These are phyloP conservation scores for Melanerpes aurifrons DNA, from an alignment of 2,113 vertebrate species.

Conservation along the genomic window DNA sequence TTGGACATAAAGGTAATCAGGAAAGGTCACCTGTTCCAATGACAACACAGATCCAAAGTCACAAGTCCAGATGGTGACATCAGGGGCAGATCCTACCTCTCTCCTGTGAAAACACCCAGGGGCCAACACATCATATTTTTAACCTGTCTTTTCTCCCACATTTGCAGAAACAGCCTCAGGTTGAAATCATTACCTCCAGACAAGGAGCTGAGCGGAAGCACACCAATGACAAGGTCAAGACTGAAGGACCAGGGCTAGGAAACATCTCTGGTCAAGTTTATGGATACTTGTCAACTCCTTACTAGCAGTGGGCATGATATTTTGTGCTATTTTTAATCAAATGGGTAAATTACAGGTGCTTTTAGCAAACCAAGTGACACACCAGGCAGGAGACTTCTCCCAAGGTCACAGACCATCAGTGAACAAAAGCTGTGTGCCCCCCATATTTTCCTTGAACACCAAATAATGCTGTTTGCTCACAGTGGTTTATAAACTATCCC, in stretches of 20 bases:
- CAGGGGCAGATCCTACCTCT: neutral
- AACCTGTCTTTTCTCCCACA: neutral
- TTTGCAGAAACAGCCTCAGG: neutral
- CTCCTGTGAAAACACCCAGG: neutral
- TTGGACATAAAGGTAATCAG: neutral
- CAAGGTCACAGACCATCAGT: constrained; percentile 11
- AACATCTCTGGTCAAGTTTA: neutral
- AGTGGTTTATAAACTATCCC: neutral
- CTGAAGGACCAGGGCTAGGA: neutral
- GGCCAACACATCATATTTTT: neutral
- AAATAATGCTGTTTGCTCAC: neutral
- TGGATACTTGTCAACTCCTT: neutral
- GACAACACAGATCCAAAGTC: constrained; percentile 50
- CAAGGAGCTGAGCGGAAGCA: neutral
- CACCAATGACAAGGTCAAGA: accelerated
- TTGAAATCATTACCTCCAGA: neutral
- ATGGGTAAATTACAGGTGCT: neutral
- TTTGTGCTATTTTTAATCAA: neutral
- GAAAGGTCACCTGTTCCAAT: neutral
- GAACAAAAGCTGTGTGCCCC: neutral
- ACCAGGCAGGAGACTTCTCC: neutral
- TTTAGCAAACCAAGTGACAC: neutral
- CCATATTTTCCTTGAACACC: neutral
- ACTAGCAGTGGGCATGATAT: neutral
- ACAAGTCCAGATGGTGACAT: constrained; percentile 53